Percentiles rank a stretch among this genome's conserved stretches.
Evolutionary conservation across 2,113 vertebrate genomes (phyloP).

Genomic region (Sinosuthora webbiana): DNA sequence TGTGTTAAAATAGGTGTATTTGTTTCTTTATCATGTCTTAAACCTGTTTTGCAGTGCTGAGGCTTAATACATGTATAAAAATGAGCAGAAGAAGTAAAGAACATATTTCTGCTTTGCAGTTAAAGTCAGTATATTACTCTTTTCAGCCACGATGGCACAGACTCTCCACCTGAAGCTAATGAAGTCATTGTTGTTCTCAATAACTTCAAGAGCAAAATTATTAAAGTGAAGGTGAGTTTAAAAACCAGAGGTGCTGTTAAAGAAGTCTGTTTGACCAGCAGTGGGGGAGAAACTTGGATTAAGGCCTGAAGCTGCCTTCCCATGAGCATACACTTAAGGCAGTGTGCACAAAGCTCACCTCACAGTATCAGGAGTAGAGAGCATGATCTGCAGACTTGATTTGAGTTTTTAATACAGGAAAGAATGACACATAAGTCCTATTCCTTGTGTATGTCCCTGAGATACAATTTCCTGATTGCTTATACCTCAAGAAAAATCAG

Average conservation of each 20-base stretch:
- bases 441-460: not conserved
- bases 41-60: not conserved
- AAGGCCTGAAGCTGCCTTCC: not conserved
- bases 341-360: not conserved
- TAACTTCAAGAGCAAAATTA: slow-evolving; percentile 96
- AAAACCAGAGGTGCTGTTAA: not conserved
- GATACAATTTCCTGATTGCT: not conserved
- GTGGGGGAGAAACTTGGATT: not conserved
- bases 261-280: not conserved
- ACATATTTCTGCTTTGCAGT: not conserved
- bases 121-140: not conserved
- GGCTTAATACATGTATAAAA: not conserved
- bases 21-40: not conserved
- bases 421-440: not conserved
- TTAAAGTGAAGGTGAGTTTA: slow-evolving; percentile 93
- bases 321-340: not conserved
- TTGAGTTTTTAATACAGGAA: not conserved
- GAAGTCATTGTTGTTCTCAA: slow-evolving; percentile 90
- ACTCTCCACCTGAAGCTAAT: slow-evolving; percentile 87
- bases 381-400: not conserved
- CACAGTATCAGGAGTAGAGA: not conserved
- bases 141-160: slow-evolving; percentile 92
- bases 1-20: not conserved
- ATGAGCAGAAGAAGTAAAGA: not conserved
- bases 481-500: not conserved